A percentile compares a stretch with the other conserved stretches of the same genome.
Conservation (phyloP, 1,140 invertebrate genomes). For the Drosophila dunni region DNA sequence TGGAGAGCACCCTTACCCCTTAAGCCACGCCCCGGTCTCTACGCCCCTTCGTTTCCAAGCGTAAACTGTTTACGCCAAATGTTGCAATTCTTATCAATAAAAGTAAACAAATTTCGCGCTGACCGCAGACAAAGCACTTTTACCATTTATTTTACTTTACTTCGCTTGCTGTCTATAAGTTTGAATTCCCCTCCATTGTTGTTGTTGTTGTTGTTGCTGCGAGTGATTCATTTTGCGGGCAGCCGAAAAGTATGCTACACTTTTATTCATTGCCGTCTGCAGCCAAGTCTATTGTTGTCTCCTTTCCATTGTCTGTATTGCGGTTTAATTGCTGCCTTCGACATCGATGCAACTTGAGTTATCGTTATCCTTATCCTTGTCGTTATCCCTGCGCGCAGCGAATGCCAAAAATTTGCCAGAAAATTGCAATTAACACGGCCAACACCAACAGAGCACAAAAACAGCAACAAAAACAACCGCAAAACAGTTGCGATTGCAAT, state of each 20-base stretch:
- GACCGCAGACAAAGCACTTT: constrained; percentile 42
- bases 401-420: constrained; percentile 31
- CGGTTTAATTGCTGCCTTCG: constrained; percentile 39
- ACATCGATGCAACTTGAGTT: constrained; percentile 29
- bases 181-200: background rate
- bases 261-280: constrained; percentile 30
- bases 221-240: constrained; percentile 52
- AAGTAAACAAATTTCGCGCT: constrained; percentile 32
- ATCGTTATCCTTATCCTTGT: constrained; percentile 13
- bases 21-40: no score
- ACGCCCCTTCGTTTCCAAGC: background rate
- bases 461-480: background rate
- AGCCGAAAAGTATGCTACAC: constrained; percentile 42
- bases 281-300: background rate
- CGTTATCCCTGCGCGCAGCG: constrained; percentile 5
- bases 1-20: background rate
- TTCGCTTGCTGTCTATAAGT: constrained; percentile 7
- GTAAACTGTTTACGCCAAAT: constrained; percentile 59
- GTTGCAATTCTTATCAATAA: constrained; percentile 66
- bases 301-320: constrained; percentile 26
- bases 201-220: constrained; percentile 7
- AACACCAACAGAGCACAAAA: background rate
- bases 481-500: constrained; percentile 20
- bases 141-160: background rate
- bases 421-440: constrained; percentile 48